phyloP scores from a whole-genome alignment of 2,888 invertebrate species.

The Cephalotes varians region DNA sequence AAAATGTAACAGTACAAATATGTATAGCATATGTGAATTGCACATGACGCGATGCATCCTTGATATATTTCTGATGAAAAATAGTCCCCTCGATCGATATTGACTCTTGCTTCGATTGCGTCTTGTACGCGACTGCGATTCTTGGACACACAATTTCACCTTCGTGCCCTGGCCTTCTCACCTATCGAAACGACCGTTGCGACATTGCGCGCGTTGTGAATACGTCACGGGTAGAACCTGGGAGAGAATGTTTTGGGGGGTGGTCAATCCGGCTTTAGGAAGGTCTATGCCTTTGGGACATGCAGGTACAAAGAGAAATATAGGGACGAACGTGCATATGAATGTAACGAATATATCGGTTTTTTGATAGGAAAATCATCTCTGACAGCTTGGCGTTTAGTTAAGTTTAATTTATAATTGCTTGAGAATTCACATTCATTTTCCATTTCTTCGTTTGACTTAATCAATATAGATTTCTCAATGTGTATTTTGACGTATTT shows the following conservation, averaged over 20 bases:
- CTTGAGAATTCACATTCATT: background rate
- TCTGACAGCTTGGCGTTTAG: background rate
- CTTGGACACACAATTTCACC: background rate
- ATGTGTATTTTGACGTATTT: background rate
- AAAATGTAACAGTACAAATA: background rate
- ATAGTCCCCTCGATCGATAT: background rate
- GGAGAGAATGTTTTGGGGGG: conserved; percentile 11
- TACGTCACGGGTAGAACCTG: background rate
- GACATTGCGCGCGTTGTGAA: conserved; percentile 19
- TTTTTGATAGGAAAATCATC: background rate
- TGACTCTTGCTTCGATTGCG: conserved; percentile 7
- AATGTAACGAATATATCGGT: conserved; percentile 14
- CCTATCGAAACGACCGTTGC: conserved; percentile 70
- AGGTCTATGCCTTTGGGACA: conserved; percentile 6
- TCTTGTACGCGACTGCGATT: background rate
- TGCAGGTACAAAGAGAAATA: conserved; percentile 39
- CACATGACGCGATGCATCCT: background rate
- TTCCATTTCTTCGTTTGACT: background rate
- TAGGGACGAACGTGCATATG: background rate
- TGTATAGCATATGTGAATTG: background rate
- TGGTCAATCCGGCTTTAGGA: conserved; percentile 21
- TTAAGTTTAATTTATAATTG: conserved; percentile 1
- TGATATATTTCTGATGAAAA: background rate
- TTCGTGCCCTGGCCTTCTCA: conserved; percentile 27
- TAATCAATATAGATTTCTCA: background rate